These are phyloP conservation scores for Scaptomyza hsui DNA, from an alignment of 1,140 invertebrate genomes.

Conservation along the genomic window DNA sequence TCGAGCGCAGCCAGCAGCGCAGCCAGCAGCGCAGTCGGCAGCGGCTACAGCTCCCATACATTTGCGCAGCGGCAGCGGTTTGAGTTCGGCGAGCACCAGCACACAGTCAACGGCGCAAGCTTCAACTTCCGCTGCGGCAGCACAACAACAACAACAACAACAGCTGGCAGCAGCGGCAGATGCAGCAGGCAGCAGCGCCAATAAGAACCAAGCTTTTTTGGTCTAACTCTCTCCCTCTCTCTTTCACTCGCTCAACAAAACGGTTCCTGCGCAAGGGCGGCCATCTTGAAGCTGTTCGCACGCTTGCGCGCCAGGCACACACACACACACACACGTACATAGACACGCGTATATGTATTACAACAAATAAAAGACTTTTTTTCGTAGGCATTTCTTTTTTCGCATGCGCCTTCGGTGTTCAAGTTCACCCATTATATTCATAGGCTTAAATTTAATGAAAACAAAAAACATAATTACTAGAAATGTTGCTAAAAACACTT, in stretches of 20 bases:
- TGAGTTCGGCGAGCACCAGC: slow-evolving; percentile 78
- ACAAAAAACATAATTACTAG: slow-evolving; percentile 61
- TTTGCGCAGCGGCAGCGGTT: slow-evolving; percentile 76
- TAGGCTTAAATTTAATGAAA: slow-evolving; percentile 51
- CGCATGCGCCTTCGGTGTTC: slow-evolving; percentile 68
- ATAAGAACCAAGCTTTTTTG: slow-evolving; percentile 77
- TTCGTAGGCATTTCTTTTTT: slow-evolving; percentile 70
- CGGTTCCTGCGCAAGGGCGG: slow-evolving; percentile 66
- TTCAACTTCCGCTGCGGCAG: slow-evolving; percentile 76
- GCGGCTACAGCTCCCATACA: slow-evolving; percentile 67
- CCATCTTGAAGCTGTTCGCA: slow-evolving; percentile 73
- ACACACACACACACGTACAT: slow-evolving; percentile 29
- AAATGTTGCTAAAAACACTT: slow-evolving; percentile 78
- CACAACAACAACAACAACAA: slow-evolving; percentile 61
- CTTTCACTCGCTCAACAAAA: slow-evolving; percentile 28
- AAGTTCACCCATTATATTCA: slow-evolving; percentile 47
- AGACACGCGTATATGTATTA: slow-evolving; percentile 12
- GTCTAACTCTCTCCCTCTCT: slow-evolving; percentile 55
- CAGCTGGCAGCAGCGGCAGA: slow-evolving; percentile 47
- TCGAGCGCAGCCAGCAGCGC: slow-evolving; percentile 28
- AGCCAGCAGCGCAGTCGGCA: slow-evolving; percentile 25
- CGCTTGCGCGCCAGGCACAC: slow-evolving; percentile 42
- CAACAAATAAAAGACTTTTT: slow-evolving; percentile 71
- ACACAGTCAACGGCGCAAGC: slow-evolving; percentile 81
- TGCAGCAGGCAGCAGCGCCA: slow-evolving; percentile 43